phyloP scores from a whole-genome alignment of 1,140 invertebrate species.

The Limonius californicus region DNA sequence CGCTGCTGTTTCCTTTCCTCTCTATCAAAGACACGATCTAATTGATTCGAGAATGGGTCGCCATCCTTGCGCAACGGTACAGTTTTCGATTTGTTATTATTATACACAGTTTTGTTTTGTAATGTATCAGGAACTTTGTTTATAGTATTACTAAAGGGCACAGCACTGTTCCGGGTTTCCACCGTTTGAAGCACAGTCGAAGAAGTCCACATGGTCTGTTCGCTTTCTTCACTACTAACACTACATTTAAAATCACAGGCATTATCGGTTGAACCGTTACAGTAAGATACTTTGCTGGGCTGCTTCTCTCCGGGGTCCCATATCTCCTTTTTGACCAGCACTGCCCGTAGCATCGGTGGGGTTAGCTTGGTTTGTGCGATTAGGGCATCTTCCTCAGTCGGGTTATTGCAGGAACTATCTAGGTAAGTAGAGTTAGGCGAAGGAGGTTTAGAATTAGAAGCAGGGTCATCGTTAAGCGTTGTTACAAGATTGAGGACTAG shows the following conservation, averaged over 20 bases:
- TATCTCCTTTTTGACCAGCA: constrained; percentile 54
- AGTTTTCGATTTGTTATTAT: constrained; percentile 5
- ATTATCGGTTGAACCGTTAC: constrained; percentile 35
- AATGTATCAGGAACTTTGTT: constrained; percentile 39
- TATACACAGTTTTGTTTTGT: constrained; percentile 6
- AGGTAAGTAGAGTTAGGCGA: constrained; percentile 41
- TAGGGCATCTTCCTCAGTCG: constrained; percentile 38
- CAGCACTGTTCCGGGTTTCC: constrained; percentile 23
- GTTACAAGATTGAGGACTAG: constrained; percentile 59
- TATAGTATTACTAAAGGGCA: constrained; percentile 29
- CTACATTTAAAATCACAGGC: constrained; percentile 47
- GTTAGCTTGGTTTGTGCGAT: constrained; percentile 36
- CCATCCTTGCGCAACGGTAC: constrained; percentile 35
- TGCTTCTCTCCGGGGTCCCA: constrained; percentile 60
- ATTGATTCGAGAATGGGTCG: constrained; percentile 68
- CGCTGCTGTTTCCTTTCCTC: constrained; percentile 60
- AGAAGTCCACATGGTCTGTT: constrained; percentile 38
- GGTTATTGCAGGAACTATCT: neutral
- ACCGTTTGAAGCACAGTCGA: constrained; percentile 34
- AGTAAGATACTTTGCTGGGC: constrained; percentile 15
- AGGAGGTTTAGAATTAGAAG: constrained; percentile 49
- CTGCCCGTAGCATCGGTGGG: constrained; percentile 34
- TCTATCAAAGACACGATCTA: constrained; percentile 68
- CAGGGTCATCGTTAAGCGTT: constrained; percentile 42
- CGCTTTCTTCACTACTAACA: constrained; percentile 47